Base-by-base conservation (phyloP, 92 coral and sea anemone genomes). In the Nematostella vectensis region DNA sequence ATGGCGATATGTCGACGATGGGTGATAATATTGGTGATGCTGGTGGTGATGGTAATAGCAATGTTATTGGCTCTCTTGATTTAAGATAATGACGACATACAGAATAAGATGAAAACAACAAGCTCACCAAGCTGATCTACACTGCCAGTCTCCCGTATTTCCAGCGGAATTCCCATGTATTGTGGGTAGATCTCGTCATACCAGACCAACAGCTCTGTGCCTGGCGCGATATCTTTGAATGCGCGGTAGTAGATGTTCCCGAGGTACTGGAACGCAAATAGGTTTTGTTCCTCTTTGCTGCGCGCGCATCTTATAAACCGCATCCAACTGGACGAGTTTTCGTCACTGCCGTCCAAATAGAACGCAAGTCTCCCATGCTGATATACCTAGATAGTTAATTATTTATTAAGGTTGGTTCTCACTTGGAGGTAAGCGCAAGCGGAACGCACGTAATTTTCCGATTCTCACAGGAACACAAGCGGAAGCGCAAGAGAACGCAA, bases 131-230 rank as follows among this genome's bases (percentile, higher is more conserved):
- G n/a, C n/a, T n/a, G n/a, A n/a, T n/a, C n/a, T n/a, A n/a, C n/a
- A n/a, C 57, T 67, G 23, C 50, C 71, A 19, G 47, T 66, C 45
- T 66, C 74, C 27, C 77, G 81, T 40, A 85, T 45, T 50, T 77
- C 85, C 27, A 86, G 42, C 23, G 98, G 98, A n/a, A 91, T 81
- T n/a, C 98, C 98, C 78, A 91, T 70, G 49, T 73, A 91, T 63
- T 77, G 83, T 6, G 82, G 76, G 50, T 91, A 91, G 10, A 64
- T 76, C 3, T 86, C 96, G 45, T 88, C 96, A 11, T 88, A 88
- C 96, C 96, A 88, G 12, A 88, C 96, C 56, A 83, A 72, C 49
- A 88, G 70, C 64, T 83, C 96, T 13, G 94, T 69, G 12, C 81
- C 94, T 12, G 63, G 63, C 23, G 83, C 54, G 15, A 87, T 83